Percentiles rank a stretch among this genome's conserved stretches.
Evolutionary conservation across 1,140 invertebrate genomes (phyloP).

Genomic region (Aethina tumida): DNA sequence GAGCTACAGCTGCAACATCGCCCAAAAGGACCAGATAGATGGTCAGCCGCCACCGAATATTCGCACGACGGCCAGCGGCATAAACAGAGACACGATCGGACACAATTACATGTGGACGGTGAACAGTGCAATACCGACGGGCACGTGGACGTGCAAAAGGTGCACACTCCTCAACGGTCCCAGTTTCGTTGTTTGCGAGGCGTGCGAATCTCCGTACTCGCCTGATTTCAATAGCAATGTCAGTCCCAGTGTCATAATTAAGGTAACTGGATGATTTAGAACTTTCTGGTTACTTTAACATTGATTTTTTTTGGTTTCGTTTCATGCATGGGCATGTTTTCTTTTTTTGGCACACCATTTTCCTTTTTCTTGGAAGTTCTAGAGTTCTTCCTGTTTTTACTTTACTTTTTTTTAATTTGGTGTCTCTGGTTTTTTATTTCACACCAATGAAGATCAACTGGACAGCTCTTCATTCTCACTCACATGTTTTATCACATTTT

Average conservation of each 20-base stretch:
- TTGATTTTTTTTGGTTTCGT: background rate
- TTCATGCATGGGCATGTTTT: too few relatives aligned
- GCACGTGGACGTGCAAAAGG: constrained; percentile 74
- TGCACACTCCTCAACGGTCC: constrained; percentile 75
- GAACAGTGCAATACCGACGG: constrained; percentile 30
- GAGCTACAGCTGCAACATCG: constrained; percentile 31
- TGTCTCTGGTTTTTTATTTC: too few relatives aligned
- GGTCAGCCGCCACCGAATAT: constrained; percentile 31
- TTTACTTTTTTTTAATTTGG: too few relatives aligned
- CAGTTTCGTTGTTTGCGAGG: constrained; percentile 46
- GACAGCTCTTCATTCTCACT: too few relatives aligned
- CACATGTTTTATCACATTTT: too few relatives aligned
- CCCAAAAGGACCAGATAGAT: constrained; percentile 25
- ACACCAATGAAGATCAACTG: too few relatives aligned
- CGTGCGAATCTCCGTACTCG: constrained; percentile 50
- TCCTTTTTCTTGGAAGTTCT: too few relatives aligned
- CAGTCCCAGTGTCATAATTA: constrained; percentile 32
- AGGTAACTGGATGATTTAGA: constrained; percentile 29
- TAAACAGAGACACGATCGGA: constrained; percentile 21
- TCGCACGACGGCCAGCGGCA: constrained; percentile 32
- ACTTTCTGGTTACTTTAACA: too few relatives aligned
- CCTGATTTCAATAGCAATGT: constrained; percentile 36
- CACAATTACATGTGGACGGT: constrained; percentile 24
- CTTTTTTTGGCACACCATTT: too few relatives aligned
- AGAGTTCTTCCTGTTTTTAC: too few relatives aligned